phyloP scores from a whole-genome alignment of 2,113 vertebrate species.

The Salvator merianae region DNA sequence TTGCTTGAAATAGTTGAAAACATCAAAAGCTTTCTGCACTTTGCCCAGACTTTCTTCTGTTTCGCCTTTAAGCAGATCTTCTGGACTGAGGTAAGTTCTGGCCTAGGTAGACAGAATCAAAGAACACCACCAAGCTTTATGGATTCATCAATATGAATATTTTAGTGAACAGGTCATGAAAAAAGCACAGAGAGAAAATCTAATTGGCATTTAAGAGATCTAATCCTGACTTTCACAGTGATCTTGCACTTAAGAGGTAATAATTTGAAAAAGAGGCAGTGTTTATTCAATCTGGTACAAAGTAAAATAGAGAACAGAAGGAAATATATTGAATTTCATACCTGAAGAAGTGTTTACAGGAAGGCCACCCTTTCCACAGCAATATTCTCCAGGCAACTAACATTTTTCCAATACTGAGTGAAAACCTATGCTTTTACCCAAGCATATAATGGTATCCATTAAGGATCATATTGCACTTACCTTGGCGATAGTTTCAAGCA shows the following conservation, averaged over 20 bases:
- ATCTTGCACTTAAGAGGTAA: neutral
- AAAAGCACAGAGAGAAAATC: neutral
- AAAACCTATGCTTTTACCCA: too few species aligned
- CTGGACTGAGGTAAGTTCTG: conserved; percentile 77
- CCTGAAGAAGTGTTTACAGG: too few species aligned
- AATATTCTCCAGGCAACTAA: too few species aligned
- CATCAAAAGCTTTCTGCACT: conserved; percentile 74
- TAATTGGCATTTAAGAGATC: neutral
- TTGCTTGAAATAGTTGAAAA: conserved; percentile 78
- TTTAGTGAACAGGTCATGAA: neutral
- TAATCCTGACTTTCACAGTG: neutral
- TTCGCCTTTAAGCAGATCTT: conserved; percentile 89
- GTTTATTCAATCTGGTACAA: neutral
- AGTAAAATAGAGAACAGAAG: neutral
- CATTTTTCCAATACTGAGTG: too few species aligned
- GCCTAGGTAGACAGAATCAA: conserved; percentile 72
- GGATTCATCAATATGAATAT: neutral
- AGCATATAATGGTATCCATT: too few species aligned
- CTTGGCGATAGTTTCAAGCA: too few species aligned
- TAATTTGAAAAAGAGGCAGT: neutral
- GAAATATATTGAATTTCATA: neutral
- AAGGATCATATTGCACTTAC: too few species aligned
- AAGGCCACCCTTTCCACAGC: too few species aligned
- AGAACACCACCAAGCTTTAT: neutral
- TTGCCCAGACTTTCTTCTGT: conserved; percentile 80